Percentiles rank a stretch among this genome's conserved stretches.
These are phyloP conservation scores for Phrynocephalus versicolor DNA, from an alignment of 2,113 vertebrate species.

Conservation along the genomic window DNA sequence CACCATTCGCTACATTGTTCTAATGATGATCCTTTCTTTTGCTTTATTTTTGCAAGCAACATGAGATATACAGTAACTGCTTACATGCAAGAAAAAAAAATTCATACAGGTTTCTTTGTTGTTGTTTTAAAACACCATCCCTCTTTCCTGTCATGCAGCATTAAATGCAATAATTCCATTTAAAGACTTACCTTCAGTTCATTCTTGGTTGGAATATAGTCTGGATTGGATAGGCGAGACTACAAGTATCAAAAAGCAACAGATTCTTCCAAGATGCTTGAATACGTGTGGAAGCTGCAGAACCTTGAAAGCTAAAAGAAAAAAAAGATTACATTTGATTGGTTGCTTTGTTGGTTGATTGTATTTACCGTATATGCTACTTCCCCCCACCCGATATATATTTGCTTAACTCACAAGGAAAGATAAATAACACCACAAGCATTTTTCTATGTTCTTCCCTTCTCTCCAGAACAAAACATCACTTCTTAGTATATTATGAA, in stretches of 20 bases:
- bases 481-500: neutral
- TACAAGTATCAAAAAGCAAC: neutral
- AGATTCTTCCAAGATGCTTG: neutral
- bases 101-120: neutral
- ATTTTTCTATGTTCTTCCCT: neutral
- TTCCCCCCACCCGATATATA: no score
- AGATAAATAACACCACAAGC: neutral
- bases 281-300: neutral
- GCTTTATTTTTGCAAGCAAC: neutral
- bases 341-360: no score
- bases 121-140: neutral
- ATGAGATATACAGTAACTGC: neutral
- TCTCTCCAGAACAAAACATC: neutral
- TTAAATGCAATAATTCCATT: neutral
- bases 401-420: no score
- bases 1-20: neutral
- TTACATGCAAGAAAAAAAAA: neutral
- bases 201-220: neutral
- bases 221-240: neutral
- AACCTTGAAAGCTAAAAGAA: neutral
- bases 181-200: neutral
- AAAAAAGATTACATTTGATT: neutral
- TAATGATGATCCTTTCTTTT: neutral
- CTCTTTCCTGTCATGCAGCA: neutral
- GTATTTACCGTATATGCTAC: no score